Conservation (phyloP, 2,113 vertebrate species). For the Austrofundulus limnaeus region DNA sequence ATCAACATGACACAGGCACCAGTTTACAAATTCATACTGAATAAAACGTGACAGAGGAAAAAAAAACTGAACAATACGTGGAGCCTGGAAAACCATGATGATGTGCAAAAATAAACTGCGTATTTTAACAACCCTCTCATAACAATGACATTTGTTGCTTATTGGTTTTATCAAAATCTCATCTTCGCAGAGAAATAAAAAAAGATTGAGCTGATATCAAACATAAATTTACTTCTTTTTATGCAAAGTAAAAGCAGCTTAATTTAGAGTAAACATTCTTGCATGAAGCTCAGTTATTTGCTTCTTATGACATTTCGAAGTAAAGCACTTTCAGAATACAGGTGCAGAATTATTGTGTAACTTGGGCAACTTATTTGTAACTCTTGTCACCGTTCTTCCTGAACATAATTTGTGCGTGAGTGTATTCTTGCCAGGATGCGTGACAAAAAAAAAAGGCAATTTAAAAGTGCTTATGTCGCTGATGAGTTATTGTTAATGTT, state of each 20-base stretch:
- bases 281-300: conserved; percentile 17
- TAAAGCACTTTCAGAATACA: conserved; percentile 16
- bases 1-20: no score
- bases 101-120: neutral
- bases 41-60: no score
- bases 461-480: conserved; percentile 37
- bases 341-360: neutral
- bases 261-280: conserved; percentile 22
- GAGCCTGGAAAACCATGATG: conserved; percentile 2
- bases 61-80: no score
- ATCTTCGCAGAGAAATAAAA: conserved; percentile 5
- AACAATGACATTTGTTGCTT: neutral
- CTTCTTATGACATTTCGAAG: conserved; percentile 32
- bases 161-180: neutral
- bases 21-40: no score
- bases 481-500: conserved; percentile 50
- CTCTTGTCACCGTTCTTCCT: neutral
- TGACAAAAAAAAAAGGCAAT: conserved; percentile 34
- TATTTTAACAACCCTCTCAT: neutral
- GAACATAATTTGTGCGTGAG: neutral
- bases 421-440: neutral
- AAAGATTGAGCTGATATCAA: conserved; percentile 13
- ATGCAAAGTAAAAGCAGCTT: neutral
- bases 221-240: conserved; percentile 8
- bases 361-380: neutral